Evolutionary conservation across 2,888 invertebrate genomes (phyloP).

Genomic region (Leptinotarsa juncta): DNA sequence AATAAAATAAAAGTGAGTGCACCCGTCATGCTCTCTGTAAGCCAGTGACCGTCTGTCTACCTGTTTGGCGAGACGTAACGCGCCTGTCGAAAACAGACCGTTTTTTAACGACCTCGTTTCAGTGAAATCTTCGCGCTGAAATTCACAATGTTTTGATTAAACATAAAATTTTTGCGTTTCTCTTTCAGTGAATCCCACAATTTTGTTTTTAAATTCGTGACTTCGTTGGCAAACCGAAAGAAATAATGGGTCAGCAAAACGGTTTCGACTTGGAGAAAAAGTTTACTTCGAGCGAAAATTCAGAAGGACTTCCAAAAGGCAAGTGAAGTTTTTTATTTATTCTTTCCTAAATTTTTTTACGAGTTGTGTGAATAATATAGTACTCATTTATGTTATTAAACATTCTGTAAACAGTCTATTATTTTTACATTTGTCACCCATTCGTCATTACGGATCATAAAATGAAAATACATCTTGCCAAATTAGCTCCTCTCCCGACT

Average conservation of each 20-base stretch:
- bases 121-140: constrained; percentile 1
- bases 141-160: constrained; percentile 12
- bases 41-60: constrained; percentile 36
- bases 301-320: constrained; percentile 31
- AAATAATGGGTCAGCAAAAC: constrained; percentile 42
- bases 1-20: constrained; percentile 35
- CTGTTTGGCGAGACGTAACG: constrained; percentile 26
- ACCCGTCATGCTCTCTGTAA: constrained; percentile 17
- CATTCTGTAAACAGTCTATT: too few species aligned
- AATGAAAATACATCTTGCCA: too few species aligned
- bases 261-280: constrained; percentile 43
- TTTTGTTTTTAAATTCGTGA: too few species aligned
- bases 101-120: neutral
- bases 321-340: constrained; percentile 25
- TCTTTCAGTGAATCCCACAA: neutral
- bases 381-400: too few species aligned
- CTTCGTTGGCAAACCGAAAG: too few species aligned
- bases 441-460: too few species aligned
- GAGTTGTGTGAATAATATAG: too few species aligned
- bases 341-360: neutral
- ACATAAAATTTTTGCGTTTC: constrained; percentile 17
- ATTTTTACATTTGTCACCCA: too few species aligned
- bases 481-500: too few species aligned
- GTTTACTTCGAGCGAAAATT: constrained; percentile 29
- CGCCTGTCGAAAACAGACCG: constrained; percentile 7